Percentiles rank a stretch among this genome's conserved stretches.
These are phyloP conservation scores for Magallana angulata DNA, from an alignment of 1,140 invertebrate genomes.

Conservation along the genomic window DNA sequence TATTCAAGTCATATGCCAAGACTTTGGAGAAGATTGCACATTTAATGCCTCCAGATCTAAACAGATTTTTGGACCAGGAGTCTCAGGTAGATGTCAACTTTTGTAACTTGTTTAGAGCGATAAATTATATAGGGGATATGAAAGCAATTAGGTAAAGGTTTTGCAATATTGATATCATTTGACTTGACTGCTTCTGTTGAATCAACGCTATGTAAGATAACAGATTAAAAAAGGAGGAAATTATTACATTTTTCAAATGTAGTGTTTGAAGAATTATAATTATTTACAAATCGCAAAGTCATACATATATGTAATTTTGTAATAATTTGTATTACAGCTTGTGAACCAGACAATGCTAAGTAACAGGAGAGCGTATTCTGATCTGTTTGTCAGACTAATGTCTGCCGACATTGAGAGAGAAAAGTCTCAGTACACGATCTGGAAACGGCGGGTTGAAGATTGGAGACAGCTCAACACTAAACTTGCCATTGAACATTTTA, in stretches of 20 bases:
- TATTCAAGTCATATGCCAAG: slow-evolving; percentile 74
- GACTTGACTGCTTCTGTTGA: no score
- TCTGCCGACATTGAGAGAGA: slow-evolving; percentile 78
- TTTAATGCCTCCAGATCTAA: slow-evolving; percentile 73
- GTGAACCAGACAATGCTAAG: slow-evolving; percentile 78
- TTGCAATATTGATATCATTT: no score
- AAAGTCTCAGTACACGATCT: slow-evolving; percentile 72
- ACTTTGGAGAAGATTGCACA: slow-evolving; percentile 75
- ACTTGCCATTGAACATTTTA: slow-evolving; percentile 72
- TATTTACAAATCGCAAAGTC: no score
- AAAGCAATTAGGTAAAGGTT: no score
- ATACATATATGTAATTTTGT: no score
- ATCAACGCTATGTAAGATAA: no score
- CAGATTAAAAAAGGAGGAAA: no score
- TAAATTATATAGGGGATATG: no score
- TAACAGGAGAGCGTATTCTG: slow-evolving; percentile 76
- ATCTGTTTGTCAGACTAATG: slow-evolving; percentile 75
- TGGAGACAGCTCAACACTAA: slow-evolving; percentile 74
- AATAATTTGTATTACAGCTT: slow-evolving; percentile 58
- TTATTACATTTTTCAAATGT: no score
- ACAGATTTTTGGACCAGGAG: slow-evolving; percentile 75
- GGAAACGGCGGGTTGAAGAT: slow-evolving; percentile 69
- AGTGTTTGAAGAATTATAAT: no score
- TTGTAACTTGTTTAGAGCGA: no score
- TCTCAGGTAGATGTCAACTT: slow-evolving; percentile 68